phyloP scores from a whole-genome alignment of 2,113 vertebrate genomes.

The Cathartes aura region DNA sequence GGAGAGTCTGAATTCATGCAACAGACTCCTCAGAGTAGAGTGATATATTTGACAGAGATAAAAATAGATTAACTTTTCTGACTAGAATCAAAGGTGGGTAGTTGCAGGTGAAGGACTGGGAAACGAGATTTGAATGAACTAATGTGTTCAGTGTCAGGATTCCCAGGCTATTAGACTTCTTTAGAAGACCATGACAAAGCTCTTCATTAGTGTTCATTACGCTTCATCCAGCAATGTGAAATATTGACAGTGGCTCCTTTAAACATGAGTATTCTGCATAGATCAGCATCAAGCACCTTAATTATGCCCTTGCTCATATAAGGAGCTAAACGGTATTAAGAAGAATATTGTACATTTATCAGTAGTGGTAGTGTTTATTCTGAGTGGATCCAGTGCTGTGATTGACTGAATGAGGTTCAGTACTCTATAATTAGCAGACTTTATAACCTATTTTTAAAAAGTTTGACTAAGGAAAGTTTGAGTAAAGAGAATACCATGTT shows the following conservation, averaged over 20 bases:
- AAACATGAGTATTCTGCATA: constrained; percentile 36
- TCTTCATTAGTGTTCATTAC: constrained; percentile 31
- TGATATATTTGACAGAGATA: neutral
- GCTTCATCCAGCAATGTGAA: constrained; percentile 42
- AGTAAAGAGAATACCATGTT: constrained; percentile 57
- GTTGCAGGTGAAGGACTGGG: constrained; percentile 1
- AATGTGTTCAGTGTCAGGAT: constrained; percentile 33
- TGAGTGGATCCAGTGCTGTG: constrained; percentile 20
- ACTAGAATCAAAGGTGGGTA: neutral
- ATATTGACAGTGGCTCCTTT: constrained; percentile 46
- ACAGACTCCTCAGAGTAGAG: neutral
- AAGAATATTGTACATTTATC: constrained; percentile 16
- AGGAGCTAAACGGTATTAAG: constrained; percentile 37
- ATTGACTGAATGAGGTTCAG: constrained; percentile 62
- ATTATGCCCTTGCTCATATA: neutral
- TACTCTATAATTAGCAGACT: constrained; percentile 50
- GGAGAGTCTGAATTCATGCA: neutral
- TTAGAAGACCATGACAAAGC: constrained; percentile 29
- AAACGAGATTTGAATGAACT: neutral
- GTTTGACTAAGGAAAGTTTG: constrained; percentile 38
- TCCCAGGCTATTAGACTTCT: neutral
- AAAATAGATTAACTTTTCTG: neutral
- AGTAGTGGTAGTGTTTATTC: constrained; percentile 15
- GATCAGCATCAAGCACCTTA: constrained; percentile 36
- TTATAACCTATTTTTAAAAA: constrained; percentile 57